Evolutionary conservation across 2,888 invertebrate genomes (phyloP), one percentile per base, ranked within the genome.

Genomic region (Leptopilina syphax): DNA sequence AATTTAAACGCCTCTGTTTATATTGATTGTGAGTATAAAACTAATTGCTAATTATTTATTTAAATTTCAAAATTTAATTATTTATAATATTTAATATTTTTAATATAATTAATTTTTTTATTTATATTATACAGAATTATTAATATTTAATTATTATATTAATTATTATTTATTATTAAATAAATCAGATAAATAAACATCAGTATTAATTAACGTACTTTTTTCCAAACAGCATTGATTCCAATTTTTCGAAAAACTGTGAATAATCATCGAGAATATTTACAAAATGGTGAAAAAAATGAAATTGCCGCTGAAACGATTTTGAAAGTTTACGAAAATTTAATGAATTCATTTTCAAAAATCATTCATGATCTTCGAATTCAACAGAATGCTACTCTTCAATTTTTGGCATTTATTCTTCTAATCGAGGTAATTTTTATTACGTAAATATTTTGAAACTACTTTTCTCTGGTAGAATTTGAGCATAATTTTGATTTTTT

Each of bases 321-420:
- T 41, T 73, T 73, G n/a, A n/a, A 73, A 41, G 1, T 13, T 34
- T 73, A 73, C 34, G 34, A 41, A 73, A 34, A 73, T 10, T 34
- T 73, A 57, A 57, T 73, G 73, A 34, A 18, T 73, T 34, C 13
- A 34, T 73, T 73, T 34, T 73, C 73, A 34, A 3, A 41, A 73
- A 34, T 57, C 13, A 73, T 73, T 13, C 3, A 57, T 27, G 73
- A 73, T 10, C 54, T 73, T 57, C 41, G 18, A 57, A 10, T 57
- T 1, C 73, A 73, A 57, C n/a, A 27, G n/a, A 73, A 73, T 57
- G 73, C 34, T n/a, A 57, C 34, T 8, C 34, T 73, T 57, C 73
- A 73, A 4, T 57, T 73, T 73, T 73, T 73, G 57, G 73, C 34
- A 5, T 57, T 57, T 73, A 57, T 73, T n/a, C 54, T 73, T 9